Conservation (phyloP, 1,140 invertebrate species). For the Pentalonia nigronervosa region DNA sequence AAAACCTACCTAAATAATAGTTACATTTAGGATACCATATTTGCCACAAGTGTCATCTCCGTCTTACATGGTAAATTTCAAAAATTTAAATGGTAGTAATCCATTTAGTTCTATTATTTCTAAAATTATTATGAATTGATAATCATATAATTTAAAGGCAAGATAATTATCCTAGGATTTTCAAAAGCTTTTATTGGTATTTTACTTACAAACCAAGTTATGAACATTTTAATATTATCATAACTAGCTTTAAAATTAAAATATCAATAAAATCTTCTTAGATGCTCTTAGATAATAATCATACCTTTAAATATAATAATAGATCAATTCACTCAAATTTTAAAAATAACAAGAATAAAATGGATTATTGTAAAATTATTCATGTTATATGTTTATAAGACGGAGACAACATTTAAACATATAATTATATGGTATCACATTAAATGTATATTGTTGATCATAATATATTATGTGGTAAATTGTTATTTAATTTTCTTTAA, state of each 20-base stretch:
- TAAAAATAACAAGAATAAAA: no score
- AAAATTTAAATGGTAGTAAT: not conserved
- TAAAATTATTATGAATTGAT: not conserved
- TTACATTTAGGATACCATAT: not conserved
- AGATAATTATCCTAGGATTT: not conserved
- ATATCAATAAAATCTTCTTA: no score
- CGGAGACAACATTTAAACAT: no score
- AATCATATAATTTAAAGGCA: not conserved
- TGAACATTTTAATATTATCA: no score
- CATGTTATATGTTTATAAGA: no score
- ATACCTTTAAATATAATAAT: no score
- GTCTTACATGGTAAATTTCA: not conserved
- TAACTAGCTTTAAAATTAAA: no score
- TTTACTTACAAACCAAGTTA: not conserved
- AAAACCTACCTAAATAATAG: not conserved
- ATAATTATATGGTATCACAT: not conserved
- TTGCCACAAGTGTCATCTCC: not conserved
- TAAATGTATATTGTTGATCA: not conserved
- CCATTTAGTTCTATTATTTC: not conserved
- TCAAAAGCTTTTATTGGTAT: not conserved
- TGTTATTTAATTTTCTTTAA: not conserved
- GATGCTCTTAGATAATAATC: no score
- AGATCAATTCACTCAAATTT: no score
- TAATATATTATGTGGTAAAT: not conserved
- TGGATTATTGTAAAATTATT: no score